Evolutionary conservation across 2,888 invertebrate species (phyloP).

Genomic region (Nomada lathburiana): DNA sequence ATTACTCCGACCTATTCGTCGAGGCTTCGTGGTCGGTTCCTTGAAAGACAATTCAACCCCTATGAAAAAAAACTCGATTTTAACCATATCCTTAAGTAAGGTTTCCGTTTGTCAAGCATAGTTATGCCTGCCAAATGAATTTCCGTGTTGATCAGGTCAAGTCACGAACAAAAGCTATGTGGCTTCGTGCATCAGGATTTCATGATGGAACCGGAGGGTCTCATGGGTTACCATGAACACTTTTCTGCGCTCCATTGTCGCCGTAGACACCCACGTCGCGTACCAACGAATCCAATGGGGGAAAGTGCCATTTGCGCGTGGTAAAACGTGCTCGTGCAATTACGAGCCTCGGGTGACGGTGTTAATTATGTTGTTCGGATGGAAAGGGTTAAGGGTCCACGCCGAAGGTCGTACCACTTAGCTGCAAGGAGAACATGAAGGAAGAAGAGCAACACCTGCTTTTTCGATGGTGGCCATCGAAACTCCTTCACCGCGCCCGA

Average conservation of each 20-base stretch:
- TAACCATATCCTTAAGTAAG: no score
- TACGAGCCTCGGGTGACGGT: slow-evolving; percentile 10
- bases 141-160: slow-evolving; percentile 26
- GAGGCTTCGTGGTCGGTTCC: no score
- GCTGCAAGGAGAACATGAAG: slow-evolving; percentile 71
- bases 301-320: not conserved
- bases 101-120: no score
- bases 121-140: not conserved
- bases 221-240: slow-evolving; percentile 45
- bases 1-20: no score
- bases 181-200: slow-evolving; percentile 64
- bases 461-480: slow-evolving; percentile 57
- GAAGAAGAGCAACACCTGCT: slow-evolving; percentile 27
- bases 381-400: slow-evolving; percentile 75
- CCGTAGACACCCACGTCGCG: not conserved
- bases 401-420: slow-evolving; percentile 76
- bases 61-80: no score
- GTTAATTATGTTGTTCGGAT: slow-evolving; percentile 52
- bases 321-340: slow-evolving; percentile 27
- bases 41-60: no score
- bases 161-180: slow-evolving; percentile 71
- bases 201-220: slow-evolving; percentile 40
- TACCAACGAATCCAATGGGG: not conserved
- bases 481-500: slow-evolving; percentile 65
- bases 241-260: not conserved